Evolutionary conservation across 2,797 vertebrate genomes (phyloP), one percentile per base, ranked within the genome.

Genomic region (Chrosomus eos): DNA sequence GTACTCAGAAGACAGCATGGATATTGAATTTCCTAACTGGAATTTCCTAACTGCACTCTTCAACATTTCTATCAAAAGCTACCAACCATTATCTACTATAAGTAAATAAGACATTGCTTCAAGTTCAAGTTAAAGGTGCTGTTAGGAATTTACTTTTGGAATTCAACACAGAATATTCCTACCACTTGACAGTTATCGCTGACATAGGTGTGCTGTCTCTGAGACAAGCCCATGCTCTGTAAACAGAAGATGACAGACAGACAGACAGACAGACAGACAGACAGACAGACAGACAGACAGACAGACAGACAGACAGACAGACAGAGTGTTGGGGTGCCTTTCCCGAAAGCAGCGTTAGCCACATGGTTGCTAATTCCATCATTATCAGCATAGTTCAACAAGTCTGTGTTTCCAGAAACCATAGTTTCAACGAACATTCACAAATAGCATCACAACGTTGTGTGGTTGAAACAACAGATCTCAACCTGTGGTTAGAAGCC

Each of bases 31-130:
- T 81, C 64, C 36, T 70, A 51, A 53, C 13, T 55, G 33, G 36
- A n/a, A 55, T 71, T 8, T 81, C 64, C 36, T 70, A 51, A 53
- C 13, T 55, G 33, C 66, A 58, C 48, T 40, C 33, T 81, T 55
- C 36, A 67, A 8, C 51, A 68, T 80, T 38, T 74, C 11, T 38
- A 38, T 7, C 51, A 58, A 38, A 48, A 28, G 9, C n/a, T 38
- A 58, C 3, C 51, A 58, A n/a, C n/a, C 7, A 9, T 9, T 45
- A 70, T 33, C 9, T 58, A 26, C 7, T 8, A 8, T 11, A 68
- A 26, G 38, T 40, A 55, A 55, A 75, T n/a, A 9, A 75, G 31
- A 76, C 71, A 48, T 13, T 38, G 11, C 23, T 58, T 67, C 19
- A 67, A 67, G 26, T 53, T 53, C 10, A 14, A 33, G 31, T 55